These are phyloP conservation scores for Osedax fenrisi DNA, from an alignment of 2,888 invertebrate species.

Conservation along the genomic window DNA sequence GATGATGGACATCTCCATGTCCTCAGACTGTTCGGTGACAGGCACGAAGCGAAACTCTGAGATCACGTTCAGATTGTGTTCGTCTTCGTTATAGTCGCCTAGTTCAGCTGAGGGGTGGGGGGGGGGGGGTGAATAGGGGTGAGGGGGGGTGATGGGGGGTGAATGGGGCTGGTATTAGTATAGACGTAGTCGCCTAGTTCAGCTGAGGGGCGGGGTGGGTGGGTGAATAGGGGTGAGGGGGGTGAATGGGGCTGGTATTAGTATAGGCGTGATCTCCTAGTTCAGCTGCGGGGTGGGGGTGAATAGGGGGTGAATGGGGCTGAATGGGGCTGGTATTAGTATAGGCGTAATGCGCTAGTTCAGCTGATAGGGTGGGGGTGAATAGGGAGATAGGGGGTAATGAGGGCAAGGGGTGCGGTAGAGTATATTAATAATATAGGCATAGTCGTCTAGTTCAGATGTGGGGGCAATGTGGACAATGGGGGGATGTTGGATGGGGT, in stretches of 20 bases:
- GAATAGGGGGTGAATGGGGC: not conserved
- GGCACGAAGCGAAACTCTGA: slow-evolving; percentile 96
- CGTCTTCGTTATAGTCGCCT: slow-evolving; percentile 81
- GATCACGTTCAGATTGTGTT: slow-evolving; percentile 87
- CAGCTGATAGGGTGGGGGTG: not conserved
- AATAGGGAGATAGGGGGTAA: not conserved
- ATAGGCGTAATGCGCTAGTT: not conserved
- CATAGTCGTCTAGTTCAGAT: not conserved
- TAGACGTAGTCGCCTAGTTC: too few relatives aligned
- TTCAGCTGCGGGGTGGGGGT: not conserved
- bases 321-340: not conserved
- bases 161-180: too few relatives aligned
- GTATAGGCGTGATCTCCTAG: not conserved
- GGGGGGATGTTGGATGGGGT: too few relatives aligned
- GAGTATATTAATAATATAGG: too few relatives aligned
- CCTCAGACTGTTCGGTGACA: slow-evolving; percentile 69
- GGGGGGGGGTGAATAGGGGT: not conserved
- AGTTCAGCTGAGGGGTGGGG: slow-evolving; percentile 64
- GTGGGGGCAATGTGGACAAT: not conserved
- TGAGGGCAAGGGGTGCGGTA: not conserved
- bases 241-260: not conserved
- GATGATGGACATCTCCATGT: slow-evolving; percentile 82
- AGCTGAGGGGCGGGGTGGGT: not conserved
- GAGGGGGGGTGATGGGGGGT: not conserved
- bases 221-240: not conserved